Evolutionary conservation across 1,140 invertebrate species (phyloP).

Genomic region (Cotesia chilonis): DNA sequence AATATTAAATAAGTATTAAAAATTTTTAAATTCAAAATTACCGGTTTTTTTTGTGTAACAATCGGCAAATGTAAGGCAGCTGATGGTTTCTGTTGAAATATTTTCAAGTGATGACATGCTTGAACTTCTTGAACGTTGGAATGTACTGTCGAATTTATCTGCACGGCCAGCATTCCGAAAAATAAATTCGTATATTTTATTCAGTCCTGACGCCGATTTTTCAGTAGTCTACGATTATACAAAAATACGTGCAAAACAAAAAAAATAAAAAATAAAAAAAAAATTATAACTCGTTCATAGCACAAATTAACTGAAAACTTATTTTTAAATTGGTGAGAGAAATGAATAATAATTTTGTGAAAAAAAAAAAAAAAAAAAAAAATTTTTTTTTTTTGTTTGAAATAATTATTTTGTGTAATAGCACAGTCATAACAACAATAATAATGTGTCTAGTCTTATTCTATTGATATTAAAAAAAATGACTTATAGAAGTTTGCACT

Average conservation of each 20-base stretch:
- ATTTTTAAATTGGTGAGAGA: too few species aligned
- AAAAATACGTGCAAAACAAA: slow-evolving; percentile 3
- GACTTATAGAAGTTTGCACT: too few species aligned
- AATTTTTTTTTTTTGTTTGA: too few species aligned
- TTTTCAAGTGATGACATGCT: slow-evolving; percentile 97
- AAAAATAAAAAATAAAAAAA: slow-evolving; percentile 26
- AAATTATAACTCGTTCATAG: slow-evolving; percentile 29
- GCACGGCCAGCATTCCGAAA: slow-evolving; percentile 73
- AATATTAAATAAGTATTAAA: slow-evolving; percentile 7
- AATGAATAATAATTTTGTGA: neutral
- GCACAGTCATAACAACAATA: too few species aligned
- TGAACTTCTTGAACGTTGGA: slow-evolving; percentile 94
- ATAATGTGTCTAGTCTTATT: too few species aligned
- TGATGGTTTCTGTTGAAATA: slow-evolving; percentile 94
- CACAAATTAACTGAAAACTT: slow-evolving; percentile 22
- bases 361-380: neutral
- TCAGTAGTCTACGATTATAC: slow-evolving; percentile 35
- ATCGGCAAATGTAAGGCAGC: slow-evolving; percentile 95
- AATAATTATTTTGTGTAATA: too few species aligned
- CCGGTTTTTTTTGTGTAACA: slow-evolving; percentile 94
- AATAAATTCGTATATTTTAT: slow-evolving; percentile 53
- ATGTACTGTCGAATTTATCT: slow-evolving; percentile 97
- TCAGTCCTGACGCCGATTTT: slow-evolving; percentile 27
- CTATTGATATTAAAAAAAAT: too few species aligned
- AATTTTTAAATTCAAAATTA: slow-evolving; percentile 57